These are phyloP conservation scores for Tridacna crocea DNA, from an alignment of 2,888 invertebrate species.

Conservation along the genomic window DNA sequence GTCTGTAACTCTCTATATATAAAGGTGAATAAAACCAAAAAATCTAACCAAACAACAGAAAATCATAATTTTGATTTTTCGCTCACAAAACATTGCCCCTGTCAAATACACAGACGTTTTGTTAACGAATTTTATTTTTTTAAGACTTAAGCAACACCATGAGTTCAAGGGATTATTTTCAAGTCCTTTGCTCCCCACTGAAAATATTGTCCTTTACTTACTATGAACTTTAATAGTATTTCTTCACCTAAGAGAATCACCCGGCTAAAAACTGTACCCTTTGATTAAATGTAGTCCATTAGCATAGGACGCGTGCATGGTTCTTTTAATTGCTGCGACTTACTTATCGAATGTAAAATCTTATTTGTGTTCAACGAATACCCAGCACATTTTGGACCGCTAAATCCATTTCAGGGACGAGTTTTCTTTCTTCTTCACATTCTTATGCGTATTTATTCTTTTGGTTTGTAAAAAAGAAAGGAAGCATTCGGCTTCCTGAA, in stretches of 20 bases:
- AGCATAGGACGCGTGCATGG: constrained; percentile 52
- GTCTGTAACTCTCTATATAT: too few species aligned
- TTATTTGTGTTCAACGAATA: background rate
- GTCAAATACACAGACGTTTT: too few species aligned
- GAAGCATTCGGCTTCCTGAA: too few species aligned
- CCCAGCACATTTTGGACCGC: background rate
- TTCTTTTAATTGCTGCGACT: constrained; percentile 45
- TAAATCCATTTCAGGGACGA: too few species aligned
- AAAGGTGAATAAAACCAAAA: too few species aligned
- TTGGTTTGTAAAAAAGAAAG: too few species aligned
- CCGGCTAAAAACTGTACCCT: constrained; percentile 39
- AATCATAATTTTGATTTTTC: too few species aligned
- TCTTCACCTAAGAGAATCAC: constrained; percentile 11
- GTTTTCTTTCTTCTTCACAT: too few species aligned
- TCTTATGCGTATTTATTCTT: too few species aligned
- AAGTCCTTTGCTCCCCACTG: constrained; percentile 7
- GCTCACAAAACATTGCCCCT: too few species aligned
- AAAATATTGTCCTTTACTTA: constrained; percentile 15
- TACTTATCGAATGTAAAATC: constrained; percentile 12
- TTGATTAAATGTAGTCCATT: constrained; percentile 49
- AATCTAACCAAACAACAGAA: too few species aligned
- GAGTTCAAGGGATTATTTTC: constrained; percentile 6
- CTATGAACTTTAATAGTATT: constrained; percentile 13
- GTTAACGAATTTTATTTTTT: background rate
- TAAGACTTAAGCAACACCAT: background rate